Percentiles rank a stretch among this genome's conserved stretches.
phyloP scores from a whole-genome alignment of 2,888 invertebrate species.

The Caenorhabditis japonica region DNA sequence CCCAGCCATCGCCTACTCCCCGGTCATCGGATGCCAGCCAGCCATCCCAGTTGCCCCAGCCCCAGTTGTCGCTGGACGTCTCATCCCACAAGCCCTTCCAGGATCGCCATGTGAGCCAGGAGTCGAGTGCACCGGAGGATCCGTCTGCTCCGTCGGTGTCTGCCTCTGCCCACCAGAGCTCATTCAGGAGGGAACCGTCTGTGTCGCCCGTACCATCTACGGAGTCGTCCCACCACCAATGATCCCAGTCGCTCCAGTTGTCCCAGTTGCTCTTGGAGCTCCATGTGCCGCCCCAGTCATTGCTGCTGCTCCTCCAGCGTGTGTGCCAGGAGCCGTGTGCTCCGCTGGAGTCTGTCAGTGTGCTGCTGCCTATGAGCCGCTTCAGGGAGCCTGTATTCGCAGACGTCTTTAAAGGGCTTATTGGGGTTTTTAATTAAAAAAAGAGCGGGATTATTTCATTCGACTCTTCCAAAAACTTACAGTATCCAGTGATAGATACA shows the following conservation, averaged over 20 bases:
- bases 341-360: conserved; percentile 67
- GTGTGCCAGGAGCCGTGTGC: conserved; percentile 68
- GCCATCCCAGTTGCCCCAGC: conserved; percentile 60
- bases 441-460: no score
- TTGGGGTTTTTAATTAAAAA: no score
- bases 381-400: conserved; percentile 64
- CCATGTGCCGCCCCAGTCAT: conserved; percentile 58
- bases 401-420: conserved; percentile 65
- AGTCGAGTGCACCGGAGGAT: conserved; percentile 77
- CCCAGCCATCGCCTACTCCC: conserved; percentile 67
- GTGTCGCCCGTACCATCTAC: conserved; percentile 75
- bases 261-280: conserved; percentile 62
- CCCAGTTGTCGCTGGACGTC: conserved; percentile 73
- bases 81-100: conserved; percentile 72
- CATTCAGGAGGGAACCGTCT: conserved; percentile 76
- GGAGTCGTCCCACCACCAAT: conserved; percentile 72
- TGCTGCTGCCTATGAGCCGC: conserved; percentile 61
- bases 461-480: no score
- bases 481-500: no score
- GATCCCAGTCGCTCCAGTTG: conserved; percentile 58
- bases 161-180: conserved; percentile 77
- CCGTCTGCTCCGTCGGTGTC: conserved; percentile 76
- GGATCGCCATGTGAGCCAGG: conserved; percentile 76
- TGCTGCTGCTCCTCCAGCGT: conserved; percentile 57
- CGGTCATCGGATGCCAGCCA: conserved; percentile 55